phyloP scores from a whole-genome alignment of 2,888 invertebrate genomes.

The Galerucella calmariensis region DNA sequence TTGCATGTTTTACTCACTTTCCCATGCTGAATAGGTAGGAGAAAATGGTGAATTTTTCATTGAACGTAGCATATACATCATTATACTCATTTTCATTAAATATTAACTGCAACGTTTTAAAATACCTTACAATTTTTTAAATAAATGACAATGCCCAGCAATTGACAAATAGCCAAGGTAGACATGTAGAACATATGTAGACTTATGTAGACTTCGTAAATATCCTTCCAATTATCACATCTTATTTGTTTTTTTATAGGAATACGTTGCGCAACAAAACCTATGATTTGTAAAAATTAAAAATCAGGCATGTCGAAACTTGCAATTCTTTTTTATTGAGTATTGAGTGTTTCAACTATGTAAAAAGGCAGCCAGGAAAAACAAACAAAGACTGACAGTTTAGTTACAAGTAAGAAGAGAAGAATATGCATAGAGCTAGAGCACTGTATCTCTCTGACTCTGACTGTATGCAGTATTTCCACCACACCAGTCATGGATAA shows the following conservation, averaged over 20 bases:
- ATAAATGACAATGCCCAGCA: background rate
- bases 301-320: background rate
- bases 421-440: background rate
- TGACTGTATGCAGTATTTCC: too few relatives aligned
- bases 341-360: too few relatives aligned
- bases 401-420: background rate
- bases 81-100: conserved; percentile 58
- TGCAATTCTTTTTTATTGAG: too few relatives aligned
- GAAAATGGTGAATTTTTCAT: conserved; percentile 54
- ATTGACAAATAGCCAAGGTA: background rate
- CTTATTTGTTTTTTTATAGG: background rate
- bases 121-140: background rate
- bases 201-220: background rate
- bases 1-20: conserved; percentile 40
- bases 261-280: background rate
- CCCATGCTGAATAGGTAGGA: conserved; percentile 48
- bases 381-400: too few relatives aligned
- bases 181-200: background rate
- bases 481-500: too few relatives aligned
- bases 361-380: background rate
- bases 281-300: background rate
- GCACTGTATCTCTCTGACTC: too few relatives aligned
- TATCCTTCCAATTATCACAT: background rate
- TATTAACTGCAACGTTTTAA: background rate
- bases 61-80: conserved; percentile 60